A percentile compares a stretch with the other conserved stretches of the same genome.
Conservation (phyloP, 2,888 invertebrate genomes). For the Spodoptera littoralis region DNA sequence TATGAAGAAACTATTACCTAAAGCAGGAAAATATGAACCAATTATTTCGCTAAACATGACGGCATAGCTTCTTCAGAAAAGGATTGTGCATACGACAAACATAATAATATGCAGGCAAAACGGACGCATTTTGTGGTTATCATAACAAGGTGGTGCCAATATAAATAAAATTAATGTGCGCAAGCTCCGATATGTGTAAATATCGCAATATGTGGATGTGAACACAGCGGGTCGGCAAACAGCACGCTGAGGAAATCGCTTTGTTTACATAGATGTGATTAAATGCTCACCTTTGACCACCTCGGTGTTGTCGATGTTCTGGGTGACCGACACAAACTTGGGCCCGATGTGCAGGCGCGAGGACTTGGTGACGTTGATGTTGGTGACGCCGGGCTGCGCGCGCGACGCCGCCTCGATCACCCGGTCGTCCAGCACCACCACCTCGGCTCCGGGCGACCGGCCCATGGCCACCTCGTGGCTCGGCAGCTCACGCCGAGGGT, state of each 20-base stretch:
- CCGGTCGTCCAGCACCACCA: conserved; percentile 68
- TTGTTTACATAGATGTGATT: conserved; percentile 46
- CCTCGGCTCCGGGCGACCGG: conserved; percentile 64
- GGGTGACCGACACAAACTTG: conserved; percentile 78
- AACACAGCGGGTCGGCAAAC: conserved; percentile 30
- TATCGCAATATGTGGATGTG: conserved; percentile 40
- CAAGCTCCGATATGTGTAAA: conserved; percentile 48
- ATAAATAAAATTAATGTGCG: conserved; percentile 42
- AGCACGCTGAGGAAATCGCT: conserved; percentile 38
- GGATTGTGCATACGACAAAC: conserved; percentile 22
- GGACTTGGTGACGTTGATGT: conserved; percentile 75
- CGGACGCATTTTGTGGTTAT: conserved; percentile 41
- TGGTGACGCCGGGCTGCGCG: conserved; percentile 65
- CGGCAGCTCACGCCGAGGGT: conserved; percentile 51
- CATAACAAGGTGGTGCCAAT: conserved; percentile 35
- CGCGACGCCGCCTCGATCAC: conserved; percentile 56
- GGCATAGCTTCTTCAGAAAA: conserved; percentile 33
- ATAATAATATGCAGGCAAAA: conserved; percentile 9
- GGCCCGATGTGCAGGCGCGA: conserved; percentile 79
- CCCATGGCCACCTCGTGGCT: conserved; percentile 56
- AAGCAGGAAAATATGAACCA: conserved; percentile 51
- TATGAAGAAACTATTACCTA: conserved; percentile 2
- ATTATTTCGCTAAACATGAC: conserved; percentile 47
- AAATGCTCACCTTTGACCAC: conserved; percentile 79
- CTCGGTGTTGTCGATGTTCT: conserved; percentile 79